Evolutionary conservation across 1,140 invertebrate genomes (phyloP).

Genomic region (Lucilia cuprina): DNA sequence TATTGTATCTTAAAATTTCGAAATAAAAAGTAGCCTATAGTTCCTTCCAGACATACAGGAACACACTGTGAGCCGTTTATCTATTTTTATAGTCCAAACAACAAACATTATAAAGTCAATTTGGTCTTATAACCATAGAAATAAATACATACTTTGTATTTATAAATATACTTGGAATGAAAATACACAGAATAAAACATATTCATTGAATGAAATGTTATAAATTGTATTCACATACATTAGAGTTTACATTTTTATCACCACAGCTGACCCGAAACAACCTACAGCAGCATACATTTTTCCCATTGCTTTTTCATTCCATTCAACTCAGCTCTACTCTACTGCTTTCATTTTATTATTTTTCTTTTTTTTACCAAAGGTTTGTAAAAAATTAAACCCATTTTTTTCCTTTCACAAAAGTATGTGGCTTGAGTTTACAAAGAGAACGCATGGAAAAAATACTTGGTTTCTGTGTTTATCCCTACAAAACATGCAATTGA

Average conservation of each 20-base stretch:
- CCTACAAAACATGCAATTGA: neutral
- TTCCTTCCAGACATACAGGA: too few relatives aligned
- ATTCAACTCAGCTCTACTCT: neutral
- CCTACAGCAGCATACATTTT: neutral
- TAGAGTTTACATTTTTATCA: conserved; percentile 22
- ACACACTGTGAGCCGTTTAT: too few relatives aligned
- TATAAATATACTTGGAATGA: too few relatives aligned
- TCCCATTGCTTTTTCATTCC: neutral
- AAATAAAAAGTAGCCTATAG: too few relatives aligned
- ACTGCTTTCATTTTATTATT: neutral
- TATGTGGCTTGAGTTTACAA: neutral
- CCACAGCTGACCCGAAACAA: conserved; percentile 10
- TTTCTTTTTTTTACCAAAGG: neutral
- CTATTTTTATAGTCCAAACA: too few relatives aligned
- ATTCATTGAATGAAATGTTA: neutral
- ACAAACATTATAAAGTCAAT: too few relatives aligned
- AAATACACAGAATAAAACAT: too few relatives aligned
- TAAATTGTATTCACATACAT: conserved; percentile 16
- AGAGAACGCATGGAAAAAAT: neutral
- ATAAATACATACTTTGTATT: too few relatives aligned
- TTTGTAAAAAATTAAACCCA: neutral
- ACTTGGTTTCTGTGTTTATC: neutral
- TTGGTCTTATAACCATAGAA: too few relatives aligned
- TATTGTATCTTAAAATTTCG: too few relatives aligned
- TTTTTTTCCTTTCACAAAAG: neutral